phyloP scores from a whole-genome alignment of 2,888 invertebrate species.

The Thereva unica region DNA sequence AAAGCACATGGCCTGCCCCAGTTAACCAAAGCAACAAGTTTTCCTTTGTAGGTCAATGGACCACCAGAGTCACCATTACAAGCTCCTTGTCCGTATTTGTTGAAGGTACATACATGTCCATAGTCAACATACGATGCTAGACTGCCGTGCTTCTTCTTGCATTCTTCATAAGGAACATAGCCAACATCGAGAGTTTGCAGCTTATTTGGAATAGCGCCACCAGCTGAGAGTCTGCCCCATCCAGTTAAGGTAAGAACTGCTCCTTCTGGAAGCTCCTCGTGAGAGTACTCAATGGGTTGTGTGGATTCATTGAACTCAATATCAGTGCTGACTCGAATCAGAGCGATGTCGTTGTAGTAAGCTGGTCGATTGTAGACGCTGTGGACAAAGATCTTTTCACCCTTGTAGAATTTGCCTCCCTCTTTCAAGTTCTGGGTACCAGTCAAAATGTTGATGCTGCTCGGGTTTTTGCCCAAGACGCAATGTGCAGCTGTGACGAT shows the following conservation, averaged over 20 bases:
- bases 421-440: conserved; percentile 51
- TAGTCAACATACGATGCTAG: conserved; percentile 59
- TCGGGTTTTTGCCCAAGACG: conserved; percentile 48
- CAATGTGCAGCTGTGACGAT: conserved; percentile 55
- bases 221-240: no score
- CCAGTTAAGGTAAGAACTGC: conserved; percentile 54
- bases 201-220: no score
- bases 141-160: conserved; percentile 60
- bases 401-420: conserved; percentile 47
- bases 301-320: conserved; percentile 62
- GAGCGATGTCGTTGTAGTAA: conserved; percentile 68
- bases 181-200: no score
- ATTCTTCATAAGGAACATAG: conserved; percentile 56
- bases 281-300: conserved; percentile 63
- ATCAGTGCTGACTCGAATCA: conserved; percentile 63
- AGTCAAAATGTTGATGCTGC: conserved; percentile 49
- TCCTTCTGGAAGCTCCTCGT: conserved; percentile 59
- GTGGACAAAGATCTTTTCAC: conserved; percentile 48
- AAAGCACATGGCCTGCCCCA: no score
- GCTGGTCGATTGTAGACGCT: conserved; percentile 44
- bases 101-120: conserved; percentile 65
- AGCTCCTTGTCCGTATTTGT: conserved; percentile 62
- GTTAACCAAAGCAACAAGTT: no score
- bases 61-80: conserved; percentile 54
- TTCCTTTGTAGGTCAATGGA: conserved; percentile 29